A percentile compares a stretch with the other conserved stretches of the same genome.
Evolutionary conservation across 2,888 invertebrate genomes (phyloP).

Genomic region (Lamellibrachia satsuma): DNA sequence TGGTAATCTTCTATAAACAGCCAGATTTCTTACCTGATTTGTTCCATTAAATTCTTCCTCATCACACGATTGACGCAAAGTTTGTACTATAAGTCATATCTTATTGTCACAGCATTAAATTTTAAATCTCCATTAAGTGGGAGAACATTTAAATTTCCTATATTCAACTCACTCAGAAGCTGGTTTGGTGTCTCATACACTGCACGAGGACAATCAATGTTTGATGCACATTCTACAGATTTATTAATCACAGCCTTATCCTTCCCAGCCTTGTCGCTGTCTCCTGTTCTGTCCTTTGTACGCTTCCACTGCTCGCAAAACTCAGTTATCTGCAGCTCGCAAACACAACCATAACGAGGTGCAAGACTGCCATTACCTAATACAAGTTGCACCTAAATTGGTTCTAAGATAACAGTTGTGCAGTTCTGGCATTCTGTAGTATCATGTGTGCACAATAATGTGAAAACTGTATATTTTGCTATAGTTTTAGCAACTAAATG

Average conservation of each 20-base stretch:
- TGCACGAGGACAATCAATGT: not conserved
- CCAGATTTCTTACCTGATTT: not conserved
- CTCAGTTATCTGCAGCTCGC: not conserved
- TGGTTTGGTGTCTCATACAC: not conserved
- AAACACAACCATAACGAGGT: no score
- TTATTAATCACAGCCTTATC: not conserved
- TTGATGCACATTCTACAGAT: not conserved
- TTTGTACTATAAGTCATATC: not conserved
- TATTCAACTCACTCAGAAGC: not conserved
- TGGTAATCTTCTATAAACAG: not conserved
- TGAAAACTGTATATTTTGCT: not conserved
- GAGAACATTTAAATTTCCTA: not conserved
- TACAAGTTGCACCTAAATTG: not conserved
- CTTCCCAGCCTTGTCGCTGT: not conserved
- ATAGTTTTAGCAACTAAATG: not conserved
- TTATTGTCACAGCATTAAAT: not conserved
- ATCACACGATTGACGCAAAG: not conserved
- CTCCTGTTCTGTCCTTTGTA: not conserved
- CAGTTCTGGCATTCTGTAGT: not conserved
- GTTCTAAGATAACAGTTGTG: not conserved
- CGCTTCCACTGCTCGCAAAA: constrained; percentile 1
- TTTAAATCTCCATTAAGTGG: not conserved
- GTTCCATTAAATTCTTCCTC: not conserved
- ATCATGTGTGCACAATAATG: not conserved
- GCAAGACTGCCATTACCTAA: not conserved